Conservation (phyloP, 2,113 vertebrate species). For the Bos taurus region DNA sequence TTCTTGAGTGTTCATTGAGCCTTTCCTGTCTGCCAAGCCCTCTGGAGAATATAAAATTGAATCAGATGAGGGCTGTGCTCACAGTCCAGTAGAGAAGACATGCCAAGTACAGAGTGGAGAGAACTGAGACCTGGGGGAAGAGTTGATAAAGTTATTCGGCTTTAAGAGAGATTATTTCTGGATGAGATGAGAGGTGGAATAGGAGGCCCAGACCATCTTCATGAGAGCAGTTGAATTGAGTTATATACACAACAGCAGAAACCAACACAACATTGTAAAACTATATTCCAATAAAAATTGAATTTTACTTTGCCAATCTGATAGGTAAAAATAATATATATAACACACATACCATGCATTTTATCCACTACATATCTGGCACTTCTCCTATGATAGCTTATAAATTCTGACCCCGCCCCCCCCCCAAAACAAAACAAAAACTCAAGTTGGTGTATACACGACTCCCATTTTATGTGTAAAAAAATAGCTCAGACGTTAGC, state of each 20-base stretch:
- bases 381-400: not conserved
- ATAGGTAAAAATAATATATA: not conserved
- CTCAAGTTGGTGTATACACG: accelerated
- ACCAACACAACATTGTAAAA: not conserved
- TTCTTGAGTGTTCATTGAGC: not conserved
- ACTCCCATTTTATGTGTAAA: not conserved
- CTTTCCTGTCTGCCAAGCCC: not conserved
- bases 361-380: not conserved
- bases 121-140: not conserved
- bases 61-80: not conserved
- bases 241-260: not conserved
- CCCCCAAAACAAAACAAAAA: too few relatives aligned
- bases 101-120: not conserved
- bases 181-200: not conserved
- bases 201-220: not conserved
- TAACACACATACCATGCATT: accelerated
- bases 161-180: not conserved
- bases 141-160: not conserved
- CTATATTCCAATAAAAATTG: not conserved
- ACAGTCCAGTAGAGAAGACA: not conserved
- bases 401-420: not conserved
- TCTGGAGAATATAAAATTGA: not conserved
- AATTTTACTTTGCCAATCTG: not conserved
- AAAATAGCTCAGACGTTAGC: not conserved
- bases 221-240: accelerated